A percentile compares a stretch with the other conserved stretches of the same genome.
Conservation (phyloP, 2,888 invertebrate genomes). For the Lasioglossum oenotherae region DNA sequence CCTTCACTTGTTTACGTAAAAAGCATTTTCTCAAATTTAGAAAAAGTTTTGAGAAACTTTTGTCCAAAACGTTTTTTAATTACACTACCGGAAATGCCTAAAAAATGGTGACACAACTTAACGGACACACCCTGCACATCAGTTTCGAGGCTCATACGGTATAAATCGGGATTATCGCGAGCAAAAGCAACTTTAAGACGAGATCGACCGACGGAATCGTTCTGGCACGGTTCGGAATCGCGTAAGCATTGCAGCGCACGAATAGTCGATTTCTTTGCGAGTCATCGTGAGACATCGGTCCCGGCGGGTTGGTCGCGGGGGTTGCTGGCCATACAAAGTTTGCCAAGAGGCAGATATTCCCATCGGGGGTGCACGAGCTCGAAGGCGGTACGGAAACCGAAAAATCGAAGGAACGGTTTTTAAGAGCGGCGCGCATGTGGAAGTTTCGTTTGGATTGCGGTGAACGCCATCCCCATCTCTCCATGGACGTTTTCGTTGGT, state of each 20-base stretch:
- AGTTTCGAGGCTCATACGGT: not conserved
- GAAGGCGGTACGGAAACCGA: conserved; percentile 15
- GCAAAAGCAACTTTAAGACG: conserved; percentile 6
- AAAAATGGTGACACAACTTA: too few relatives aligned
- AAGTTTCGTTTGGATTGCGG: conserved; percentile 7
- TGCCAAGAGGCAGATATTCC: conserved; percentile 33
- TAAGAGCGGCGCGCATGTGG: not conserved
- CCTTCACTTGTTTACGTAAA: too few relatives aligned
- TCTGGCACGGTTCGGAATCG: conserved; percentile 36
- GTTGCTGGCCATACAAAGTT: conserved; percentile 28
- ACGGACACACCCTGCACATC: too few relatives aligned
- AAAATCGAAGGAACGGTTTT: conserved; percentile 31
- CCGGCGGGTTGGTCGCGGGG: conserved; percentile 13
- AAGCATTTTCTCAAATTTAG: too few relatives aligned
- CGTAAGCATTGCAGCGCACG: not conserved
- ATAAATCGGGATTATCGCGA: not conserved
- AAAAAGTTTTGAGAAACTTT: too few relatives aligned
- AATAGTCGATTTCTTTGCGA: conserved; percentile 18
- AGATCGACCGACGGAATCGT: not conserved
- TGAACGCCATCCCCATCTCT: not conserved
- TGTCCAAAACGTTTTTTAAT: too few relatives aligned
- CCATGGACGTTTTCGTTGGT: not conserved
- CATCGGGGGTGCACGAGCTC: conserved; percentile 7
- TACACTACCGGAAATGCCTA: too few relatives aligned
- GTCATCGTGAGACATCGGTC: conserved; percentile 12